Evolutionary conservation across 2,797 vertebrate genomes (phyloP).

Genomic region (Acrossocheilus fasciatus): DNA sequence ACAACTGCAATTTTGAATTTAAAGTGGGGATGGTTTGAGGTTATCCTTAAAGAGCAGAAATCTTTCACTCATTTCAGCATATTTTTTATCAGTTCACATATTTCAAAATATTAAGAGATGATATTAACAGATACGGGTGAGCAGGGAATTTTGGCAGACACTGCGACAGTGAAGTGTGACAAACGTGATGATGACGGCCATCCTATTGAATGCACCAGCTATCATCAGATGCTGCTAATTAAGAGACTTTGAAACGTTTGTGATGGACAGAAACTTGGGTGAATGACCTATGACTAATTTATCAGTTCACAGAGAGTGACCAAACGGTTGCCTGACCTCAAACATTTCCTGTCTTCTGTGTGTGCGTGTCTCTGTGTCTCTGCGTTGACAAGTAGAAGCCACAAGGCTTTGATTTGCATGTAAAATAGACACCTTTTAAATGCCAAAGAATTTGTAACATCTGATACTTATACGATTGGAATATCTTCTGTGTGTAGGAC

Average conservation of each 20-base stretch:
- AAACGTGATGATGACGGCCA: neutral
- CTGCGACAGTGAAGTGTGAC: slow-evolving; percentile 13
- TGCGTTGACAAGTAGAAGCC: slow-evolving; percentile 13
- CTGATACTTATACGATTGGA: neutral
- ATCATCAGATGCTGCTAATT: slow-evolving; percentile 47
- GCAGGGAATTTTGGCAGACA: neutral
- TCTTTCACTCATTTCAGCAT: neutral
- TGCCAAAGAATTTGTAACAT: slow-evolving; percentile 1
- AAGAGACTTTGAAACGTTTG: slow-evolving; percentile 25
- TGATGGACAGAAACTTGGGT: slow-evolving; percentile 49
- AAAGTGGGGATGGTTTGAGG: neutral
- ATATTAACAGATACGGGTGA: neutral
- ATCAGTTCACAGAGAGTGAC: slow-evolving; percentile 61
- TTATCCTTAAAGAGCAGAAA: neutral
- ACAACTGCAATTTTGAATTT: slow-evolving; percentile 12
- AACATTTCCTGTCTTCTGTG: slow-evolving; percentile 54
- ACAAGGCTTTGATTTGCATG: slow-evolving; percentile 9
- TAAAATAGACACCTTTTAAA: slow-evolving; percentile 18
- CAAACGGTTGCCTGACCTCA: slow-evolving; percentile 55
- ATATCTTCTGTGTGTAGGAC: neutral
- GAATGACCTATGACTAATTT: slow-evolving; percentile 51
- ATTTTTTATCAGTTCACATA: neutral
- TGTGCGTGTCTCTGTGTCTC: slow-evolving; percentile 24
- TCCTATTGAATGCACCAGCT: slow-evolving; percentile 11
- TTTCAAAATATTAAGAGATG: neutral